phyloP scores from a whole-genome alignment of 2,888 invertebrate species.

The Mythimna vitellina region DNA sequence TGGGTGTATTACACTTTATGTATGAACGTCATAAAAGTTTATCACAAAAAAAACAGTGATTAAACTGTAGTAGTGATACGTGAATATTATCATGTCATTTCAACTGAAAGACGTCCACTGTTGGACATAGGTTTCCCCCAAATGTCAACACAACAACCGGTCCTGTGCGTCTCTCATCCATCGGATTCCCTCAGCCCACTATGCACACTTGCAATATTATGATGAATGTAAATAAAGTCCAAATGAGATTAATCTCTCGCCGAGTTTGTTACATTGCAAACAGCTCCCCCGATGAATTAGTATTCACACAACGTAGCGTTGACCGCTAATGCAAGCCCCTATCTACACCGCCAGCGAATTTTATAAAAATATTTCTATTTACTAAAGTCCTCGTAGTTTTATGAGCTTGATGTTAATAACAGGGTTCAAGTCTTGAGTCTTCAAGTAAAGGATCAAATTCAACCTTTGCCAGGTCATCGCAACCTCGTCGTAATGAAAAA shows the following conservation, averaged over 20 bases:
- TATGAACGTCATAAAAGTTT: not conserved
- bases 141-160: too few relatives aligned
- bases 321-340: conserved; percentile 52
- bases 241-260: conserved; percentile 56
- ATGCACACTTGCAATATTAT: conserved; percentile 13
- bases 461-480: conserved; percentile 57
- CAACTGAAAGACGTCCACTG: too few relatives aligned
- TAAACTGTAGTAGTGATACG: conserved; percentile 8
- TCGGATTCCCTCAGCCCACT: too few relatives aligned
- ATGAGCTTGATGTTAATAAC: conserved; percentile 34
- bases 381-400: conserved; percentile 22
- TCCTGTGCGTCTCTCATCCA: too few relatives aligned
- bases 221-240: conserved; percentile 53
- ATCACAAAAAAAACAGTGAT: conserved; percentile 4
- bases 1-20: not conserved
- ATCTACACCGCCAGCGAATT: conserved; percentile 27
- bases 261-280: conserved; percentile 50
- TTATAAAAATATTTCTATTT: conserved; percentile 27
- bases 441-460: conserved; percentile 41
- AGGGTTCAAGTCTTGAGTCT: conserved; percentile 26
- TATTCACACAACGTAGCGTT: conserved; percentile 55
- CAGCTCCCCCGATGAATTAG: conserved; percentile 40
- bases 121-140: too few relatives aligned
- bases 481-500: conserved; percentile 60
- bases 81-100: too few relatives aligned